A percentile compares a stretch with the other conserved stretches of the same genome.
Evolutionary conservation across 1,140 invertebrate genomes (phyloP).

Genomic region (Caerostris darwini): DNA sequence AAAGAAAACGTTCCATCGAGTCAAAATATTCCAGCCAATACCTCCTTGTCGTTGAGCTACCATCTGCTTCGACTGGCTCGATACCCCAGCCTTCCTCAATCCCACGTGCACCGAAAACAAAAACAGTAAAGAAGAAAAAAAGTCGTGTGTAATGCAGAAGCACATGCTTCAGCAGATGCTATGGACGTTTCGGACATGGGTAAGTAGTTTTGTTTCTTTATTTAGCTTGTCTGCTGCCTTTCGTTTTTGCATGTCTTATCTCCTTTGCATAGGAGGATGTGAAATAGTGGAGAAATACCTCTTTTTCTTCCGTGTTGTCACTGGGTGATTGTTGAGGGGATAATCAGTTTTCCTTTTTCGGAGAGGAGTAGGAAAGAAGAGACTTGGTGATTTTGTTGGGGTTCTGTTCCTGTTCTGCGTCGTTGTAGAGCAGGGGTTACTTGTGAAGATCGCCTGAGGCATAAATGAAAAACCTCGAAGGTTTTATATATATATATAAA

Average conservation of each 20-base stretch:
- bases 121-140: background rate
- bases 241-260: constrained; percentile 30
- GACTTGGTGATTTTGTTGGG: no score
- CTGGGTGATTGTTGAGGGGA: background rate
- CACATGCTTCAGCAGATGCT: constrained; percentile 23
- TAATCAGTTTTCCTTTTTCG: constrained; percentile 4
- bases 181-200: constrained; percentile 47
- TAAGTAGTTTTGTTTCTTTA: constrained; percentile 62
- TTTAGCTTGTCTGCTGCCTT: background rate
- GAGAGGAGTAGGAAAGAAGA: no score
- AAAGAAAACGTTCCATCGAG: background rate
- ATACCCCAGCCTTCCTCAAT: background rate
- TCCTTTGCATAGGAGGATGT: constrained; percentile 18
- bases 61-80: constrained; percentile 56
- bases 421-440: no score
- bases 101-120: background rate
- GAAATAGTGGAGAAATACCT: background rate
- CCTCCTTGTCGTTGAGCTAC: constrained; percentile 8
- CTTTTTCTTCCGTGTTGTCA: background rate
- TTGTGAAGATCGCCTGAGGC: no score
- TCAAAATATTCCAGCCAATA: constrained; percentile 53
- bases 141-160: background rate
- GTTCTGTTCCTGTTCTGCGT: no score
- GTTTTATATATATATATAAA: no score
- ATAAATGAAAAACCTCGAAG: no score